Base-by-base conservation (phyloP, 2,888 invertebrate species). In the Sinhomidia bicolor region DNA sequence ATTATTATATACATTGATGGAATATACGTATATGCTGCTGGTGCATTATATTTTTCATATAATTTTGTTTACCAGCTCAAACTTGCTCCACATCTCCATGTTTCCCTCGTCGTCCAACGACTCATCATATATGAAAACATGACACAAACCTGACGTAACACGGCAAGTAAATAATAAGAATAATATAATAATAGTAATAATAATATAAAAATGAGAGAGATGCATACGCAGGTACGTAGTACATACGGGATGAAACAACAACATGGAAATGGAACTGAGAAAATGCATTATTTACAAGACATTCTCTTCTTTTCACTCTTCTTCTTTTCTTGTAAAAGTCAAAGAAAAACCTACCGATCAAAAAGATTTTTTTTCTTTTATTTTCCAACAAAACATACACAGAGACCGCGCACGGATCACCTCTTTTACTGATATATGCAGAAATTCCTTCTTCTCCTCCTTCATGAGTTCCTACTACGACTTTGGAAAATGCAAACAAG, bases 351-450 rank as follows among this genome's bases (percentile, higher is more conserved):
- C 29, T 57, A 32, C 26, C 80, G 74, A 83, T 57, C 51, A 71
- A 54, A 78, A 78, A 54, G 26, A 32, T n/a, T 78, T 54, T 29
- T 32, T 9, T 26, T 1, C n/a, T n/a, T n/a, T n/a, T n/a, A n/a
- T n/a, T n/a, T n/a, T n/a, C n/a, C n/a, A n/a, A 54, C 51, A 71
- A 74, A 76, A 74, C 84, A 84, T 74, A 84, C 57, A 60, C n/a
- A n/a, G n/a, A n/a, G n/a, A n/a, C n/a, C n/a, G n/a, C n/a, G 74
- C 51, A 78, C 62, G 85, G 85, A 85, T 85, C 85, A 85, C 85
- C 85, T 85, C 78, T 78, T 85, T 85, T 85, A 85, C 65, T 62
- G 20, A n/a, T n/a, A n/a, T 26, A 71, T 20, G 60, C 60, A 12
- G n/a, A n/a, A n/a, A n/a, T 76, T 71, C 41, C 62, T 32, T 71